Base-by-base conservation (phyloP, 2,113 vertebrate species). In the Elachura formosa region DNA sequence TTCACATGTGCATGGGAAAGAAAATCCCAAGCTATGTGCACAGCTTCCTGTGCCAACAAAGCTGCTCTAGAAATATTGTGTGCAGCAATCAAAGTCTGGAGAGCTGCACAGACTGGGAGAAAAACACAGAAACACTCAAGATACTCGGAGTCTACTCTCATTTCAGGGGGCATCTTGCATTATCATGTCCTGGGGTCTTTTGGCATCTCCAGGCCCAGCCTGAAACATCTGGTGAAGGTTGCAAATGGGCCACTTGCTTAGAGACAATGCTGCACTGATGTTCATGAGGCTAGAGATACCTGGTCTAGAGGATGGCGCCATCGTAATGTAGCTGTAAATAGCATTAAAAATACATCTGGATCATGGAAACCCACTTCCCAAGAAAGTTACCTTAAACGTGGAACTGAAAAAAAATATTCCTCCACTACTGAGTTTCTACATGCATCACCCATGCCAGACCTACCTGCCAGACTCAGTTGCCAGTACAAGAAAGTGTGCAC, bases 291-390 rank as follows among this genome's bases (percentile, higher is more conserved):
- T 51, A 63, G 14, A 80, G 31, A 43, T 8, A 21, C 6, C 5
- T 1, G 1, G 34, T 29, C 26, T 54, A 69, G 33, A 61, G 26
- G 20, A 75, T 0, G 2, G 7, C 59, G 36, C 24, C 55, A 61
- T 41, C 0, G 0, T 38, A 73, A 80, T 2, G 24, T 21, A 21
- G 33, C 25, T 2, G 1, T 12, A 61, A 82, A 68, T 4, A 74
- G 11, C 43, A 56, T 24, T 34, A 45, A 80, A 93, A 72, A 56
- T 19, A 52, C 0, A 2, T 13, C 18, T 45, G 25, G 23, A 28
- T 45, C 14, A 49, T 21, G 33, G 46, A 71, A 89, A 62, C 0
- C 28, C 16, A 28, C 25, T 79, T 75, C 48, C 33, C 45, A 43
- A 71, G 19, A 80, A 71, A 20, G 14, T 18, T 21, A 48, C 8